phyloP scores from a whole-genome alignment of 2,888 invertebrate genomes.

The Cryptophagus acutangulus region DNA sequence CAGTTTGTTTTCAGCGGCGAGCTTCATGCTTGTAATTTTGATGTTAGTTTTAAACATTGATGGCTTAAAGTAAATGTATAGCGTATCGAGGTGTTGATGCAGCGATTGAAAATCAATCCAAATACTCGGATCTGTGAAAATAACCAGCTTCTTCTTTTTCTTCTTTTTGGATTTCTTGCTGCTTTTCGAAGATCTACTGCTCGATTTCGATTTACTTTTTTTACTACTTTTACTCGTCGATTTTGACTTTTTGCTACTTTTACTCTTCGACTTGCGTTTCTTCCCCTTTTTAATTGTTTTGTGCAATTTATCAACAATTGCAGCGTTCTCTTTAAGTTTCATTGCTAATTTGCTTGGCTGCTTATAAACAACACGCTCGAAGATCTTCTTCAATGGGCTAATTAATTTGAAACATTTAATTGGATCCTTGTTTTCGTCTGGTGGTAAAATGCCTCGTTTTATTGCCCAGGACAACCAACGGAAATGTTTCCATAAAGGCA shows the following conservation, averaged over 20 bases:
- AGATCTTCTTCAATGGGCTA: conserved; percentile 30
- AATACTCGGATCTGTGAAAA: conserved; percentile 30
- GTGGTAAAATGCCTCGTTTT: conserved; percentile 36
- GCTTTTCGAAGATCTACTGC: conserved; percentile 10
- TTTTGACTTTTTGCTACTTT: no score
- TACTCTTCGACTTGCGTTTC: background rate
- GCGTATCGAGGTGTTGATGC: conserved; percentile 22
- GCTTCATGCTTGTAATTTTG: conserved; percentile 30
- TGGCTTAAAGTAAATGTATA: conserved; percentile 39
- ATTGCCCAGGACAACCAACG: conserved; percentile 50
- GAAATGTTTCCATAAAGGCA: conserved; percentile 46
- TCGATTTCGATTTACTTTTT: conserved; percentile 6
- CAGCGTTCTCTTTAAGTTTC: conserved; percentile 14
- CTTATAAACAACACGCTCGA: conserved; percentile 15
- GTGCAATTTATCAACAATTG: conserved; percentile 9
- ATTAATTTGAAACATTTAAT: conserved; percentile 38
- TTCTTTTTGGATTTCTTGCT: conserved; percentile 20
- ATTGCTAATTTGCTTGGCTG: conserved; percentile 20
- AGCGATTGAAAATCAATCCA: conserved; percentile 40
- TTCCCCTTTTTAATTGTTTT: conserved; percentile 8
- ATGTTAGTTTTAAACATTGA: conserved; percentile 32
- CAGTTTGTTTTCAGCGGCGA: conserved; percentile 3
- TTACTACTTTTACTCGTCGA: conserved; percentile 7
- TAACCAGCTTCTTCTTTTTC: conserved; percentile 10
- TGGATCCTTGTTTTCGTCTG: conserved; percentile 26